Evolutionary conservation across 2,113 vertebrate species (phyloP).

Genomic region (Microtus pennsylvanicus): DNA sequence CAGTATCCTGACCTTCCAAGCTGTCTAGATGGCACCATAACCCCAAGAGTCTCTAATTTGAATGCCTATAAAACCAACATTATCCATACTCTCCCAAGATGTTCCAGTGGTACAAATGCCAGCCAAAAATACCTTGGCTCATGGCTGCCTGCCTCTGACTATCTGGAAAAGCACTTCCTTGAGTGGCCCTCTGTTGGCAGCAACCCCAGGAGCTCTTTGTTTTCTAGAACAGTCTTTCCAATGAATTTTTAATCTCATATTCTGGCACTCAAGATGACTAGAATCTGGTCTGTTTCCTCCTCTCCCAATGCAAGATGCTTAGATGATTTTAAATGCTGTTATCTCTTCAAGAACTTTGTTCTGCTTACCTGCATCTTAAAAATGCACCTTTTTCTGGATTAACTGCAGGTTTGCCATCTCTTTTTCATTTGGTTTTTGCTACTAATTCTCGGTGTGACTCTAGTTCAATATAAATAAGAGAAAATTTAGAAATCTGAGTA

Average conservation of each 20-base stretch:
- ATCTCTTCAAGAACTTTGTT: neutral
- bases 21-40: neutral
- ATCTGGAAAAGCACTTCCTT: neutral
- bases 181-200: neutral
- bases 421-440: neutral
- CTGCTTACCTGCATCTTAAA: neutral
- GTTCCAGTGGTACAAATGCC: neutral
- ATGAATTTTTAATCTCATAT: neutral
- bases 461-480: neutral
- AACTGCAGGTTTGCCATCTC: no score
- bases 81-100: neutral
- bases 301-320: neutral
- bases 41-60: neutral
- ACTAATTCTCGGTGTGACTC: neutral
- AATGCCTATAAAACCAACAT: neutral
- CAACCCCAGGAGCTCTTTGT: neutral
- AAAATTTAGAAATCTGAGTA: neutral
- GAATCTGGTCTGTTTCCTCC: neutral
- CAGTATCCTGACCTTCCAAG: neutral
- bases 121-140: neutral
- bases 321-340: neutral
- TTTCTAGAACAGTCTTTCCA: neutral
- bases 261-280: neutral
- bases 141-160: no score
- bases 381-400: neutral